Evolutionary conservation across 2,797 vertebrate genomes (phyloP).

Genomic region (Lycodopsis pacificus): DNA sequence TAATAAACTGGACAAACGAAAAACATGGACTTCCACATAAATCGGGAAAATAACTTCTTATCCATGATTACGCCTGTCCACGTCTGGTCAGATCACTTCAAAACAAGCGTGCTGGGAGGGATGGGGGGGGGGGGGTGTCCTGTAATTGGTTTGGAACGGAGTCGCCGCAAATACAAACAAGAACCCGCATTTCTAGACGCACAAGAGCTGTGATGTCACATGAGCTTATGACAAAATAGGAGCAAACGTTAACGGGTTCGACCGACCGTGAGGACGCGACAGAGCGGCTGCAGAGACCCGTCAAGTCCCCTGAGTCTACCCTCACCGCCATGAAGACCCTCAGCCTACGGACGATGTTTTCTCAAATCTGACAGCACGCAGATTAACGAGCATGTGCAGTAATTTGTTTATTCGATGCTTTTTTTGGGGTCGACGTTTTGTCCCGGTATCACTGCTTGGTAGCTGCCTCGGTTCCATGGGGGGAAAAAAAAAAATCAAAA

Average conservation of each 20-base stretch:
- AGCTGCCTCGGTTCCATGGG: slow-evolving; percentile 75
- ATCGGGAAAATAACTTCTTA: slow-evolving; percentile 49
- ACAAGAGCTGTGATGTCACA: slow-evolving; percentile 46
- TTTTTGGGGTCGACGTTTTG: slow-evolving; percentile 13
- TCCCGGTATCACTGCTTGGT: slow-evolving; percentile 66
- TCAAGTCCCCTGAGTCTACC: slow-evolving; percentile 57
- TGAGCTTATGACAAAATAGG: slow-evolving; percentile 35
- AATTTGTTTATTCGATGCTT: slow-evolving; percentile 15
- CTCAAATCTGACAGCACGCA: slow-evolving; percentile 29
- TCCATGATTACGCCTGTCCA: slow-evolving; percentile 41
- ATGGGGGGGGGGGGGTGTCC: slow-evolving; percentile 8
- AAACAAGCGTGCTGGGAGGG: slow-evolving; percentile 9
- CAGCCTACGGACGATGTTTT: background rate
- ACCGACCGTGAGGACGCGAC: slow-evolving; percentile 45
- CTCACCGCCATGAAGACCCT: slow-evolving; percentile 45
- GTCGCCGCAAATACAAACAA: slow-evolving; percentile 56
- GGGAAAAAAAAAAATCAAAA: background rate
- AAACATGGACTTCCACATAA: slow-evolving; percentile 64
- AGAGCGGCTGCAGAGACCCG: slow-evolving; percentile 60
- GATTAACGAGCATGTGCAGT: slow-evolving; percentile 20
- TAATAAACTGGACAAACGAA: slow-evolving; percentile 39
- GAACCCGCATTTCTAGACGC: slow-evolving; percentile 39
- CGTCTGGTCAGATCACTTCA: slow-evolving; percentile 23
- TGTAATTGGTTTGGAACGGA: slow-evolving; percentile 67
- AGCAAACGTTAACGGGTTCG: slow-evolving; percentile 35